These are phyloP conservation scores for Tenualosa ilisha DNA, from an alignment of 2,797 vertebrate species.

Conservation along the genomic window DNA sequence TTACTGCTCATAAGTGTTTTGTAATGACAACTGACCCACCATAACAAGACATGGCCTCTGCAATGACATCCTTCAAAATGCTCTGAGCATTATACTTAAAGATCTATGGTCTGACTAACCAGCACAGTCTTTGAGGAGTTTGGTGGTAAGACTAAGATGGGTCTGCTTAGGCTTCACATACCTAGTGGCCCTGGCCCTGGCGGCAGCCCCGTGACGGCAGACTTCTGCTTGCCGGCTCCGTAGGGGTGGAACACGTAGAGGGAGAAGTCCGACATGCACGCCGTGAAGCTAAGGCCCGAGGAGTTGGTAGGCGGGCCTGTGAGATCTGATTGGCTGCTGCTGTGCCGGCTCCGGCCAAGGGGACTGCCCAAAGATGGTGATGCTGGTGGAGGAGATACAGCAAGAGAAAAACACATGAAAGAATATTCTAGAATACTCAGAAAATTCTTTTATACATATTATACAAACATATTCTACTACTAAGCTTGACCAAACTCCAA, in stretches of 20 bases:
- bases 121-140: background rate
- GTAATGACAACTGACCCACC: background rate
- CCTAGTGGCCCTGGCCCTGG: slow-evolving; percentile 82
- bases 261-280: slow-evolving; percentile 99
- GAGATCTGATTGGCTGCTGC: slow-evolving; percentile 96
- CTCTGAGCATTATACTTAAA: background rate
- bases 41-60: background rate
- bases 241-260: slow-evolving; percentile 98
- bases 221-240: slow-evolving; percentile 95
- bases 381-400: slow-evolving; percentile 62
- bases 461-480: no score
- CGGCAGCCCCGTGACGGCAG: slow-evolving; percentile 87
- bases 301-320: slow-evolving; percentile 84
- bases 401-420: no score
- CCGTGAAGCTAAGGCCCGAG: slow-evolving; percentile 96
- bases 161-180: slow-evolving; percentile 57
- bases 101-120: background rate
- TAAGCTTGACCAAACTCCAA: no score
- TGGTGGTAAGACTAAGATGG: background rate
- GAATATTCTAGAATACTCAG: no score
- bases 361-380: slow-evolving; percentile 88
- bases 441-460: no score
- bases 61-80: background rate
- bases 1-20: background rate
- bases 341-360: slow-evolving; percentile 90